Conservation (phyloP, 1,140 invertebrate species). For the Achroia grisella region DNA sequence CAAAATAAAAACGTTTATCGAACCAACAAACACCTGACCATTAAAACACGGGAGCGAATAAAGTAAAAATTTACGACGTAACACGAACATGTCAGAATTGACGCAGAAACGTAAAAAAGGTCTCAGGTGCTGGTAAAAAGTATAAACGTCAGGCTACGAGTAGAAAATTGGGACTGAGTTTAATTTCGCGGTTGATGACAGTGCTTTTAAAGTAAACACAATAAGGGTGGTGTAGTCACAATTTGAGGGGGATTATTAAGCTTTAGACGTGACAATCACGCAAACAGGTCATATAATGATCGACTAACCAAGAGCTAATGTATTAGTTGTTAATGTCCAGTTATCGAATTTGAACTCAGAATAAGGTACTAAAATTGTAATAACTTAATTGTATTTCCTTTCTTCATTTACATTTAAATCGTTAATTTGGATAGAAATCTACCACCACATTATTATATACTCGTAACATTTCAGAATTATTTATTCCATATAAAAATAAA, state of each 20-base stretch:
- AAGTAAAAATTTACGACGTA: conserved; percentile 54
- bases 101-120: conserved; percentile 27
- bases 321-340: conserved; percentile 19
- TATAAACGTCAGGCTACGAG: not conserved
- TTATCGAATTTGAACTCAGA: conserved; percentile 18
- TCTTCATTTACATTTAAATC: not conserved
- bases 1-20: conserved; percentile 32
- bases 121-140: conserved; percentile 34
- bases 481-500: too few relatives aligned
- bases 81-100: conserved; percentile 40
- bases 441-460: too few relatives aligned
- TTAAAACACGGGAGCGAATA: conserved; percentile 28
- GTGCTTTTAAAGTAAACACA: not conserved
- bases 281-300: conserved; percentile 3
- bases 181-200: conserved; percentile 1
- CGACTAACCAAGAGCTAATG: conserved; percentile 11
- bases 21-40: conserved; percentile 16
- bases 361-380: conserved; percentile 11
- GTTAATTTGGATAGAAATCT: not conserved
- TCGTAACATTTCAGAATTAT: too few relatives aligned
- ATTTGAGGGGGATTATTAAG: not conserved
- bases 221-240: not conserved
- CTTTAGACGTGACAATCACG: conserved; percentile 5
- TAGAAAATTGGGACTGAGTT: not conserved
- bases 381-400: conserved; percentile 17